Percentiles rank a stretch among this genome's conserved stretches.
phyloP scores from a whole-genome alignment of 2,113 vertebrate species.

The Xyliphius kryptos region DNA sequence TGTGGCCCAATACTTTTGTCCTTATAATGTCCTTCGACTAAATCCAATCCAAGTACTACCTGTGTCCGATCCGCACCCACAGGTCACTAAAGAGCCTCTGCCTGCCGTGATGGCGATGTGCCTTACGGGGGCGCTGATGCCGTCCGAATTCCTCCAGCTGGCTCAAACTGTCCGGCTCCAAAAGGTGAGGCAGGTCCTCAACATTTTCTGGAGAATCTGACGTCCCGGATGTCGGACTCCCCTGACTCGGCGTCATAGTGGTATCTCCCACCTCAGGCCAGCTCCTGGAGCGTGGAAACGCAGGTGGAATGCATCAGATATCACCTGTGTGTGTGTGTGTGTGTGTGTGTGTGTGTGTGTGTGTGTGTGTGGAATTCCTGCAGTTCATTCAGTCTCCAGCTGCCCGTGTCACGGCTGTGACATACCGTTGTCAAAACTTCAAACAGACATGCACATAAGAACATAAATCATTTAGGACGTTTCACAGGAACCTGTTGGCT shows the following conservation, averaged over 20 bases:
- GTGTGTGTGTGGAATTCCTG: too few relatives aligned
- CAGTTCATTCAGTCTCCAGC: too few relatives aligned
- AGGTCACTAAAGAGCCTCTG: constrained; percentile 92
- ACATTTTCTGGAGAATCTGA: constrained; percentile 41
- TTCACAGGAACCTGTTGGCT: too few relatives aligned
- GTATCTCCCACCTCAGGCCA: constrained; percentile 31
- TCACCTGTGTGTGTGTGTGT: too few relatives aligned
- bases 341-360: too few relatives aligned
- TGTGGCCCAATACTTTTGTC: too few relatives aligned
- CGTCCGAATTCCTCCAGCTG: constrained; percentile 94
- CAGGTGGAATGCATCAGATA: background rate
- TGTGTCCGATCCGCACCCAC: constrained; percentile 92
- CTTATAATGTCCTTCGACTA: too few relatives aligned
- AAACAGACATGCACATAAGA: too few relatives aligned
- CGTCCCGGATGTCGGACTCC: constrained; percentile 30
- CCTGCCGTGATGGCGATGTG: constrained; percentile 71
- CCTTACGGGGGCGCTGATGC: constrained; percentile 83
- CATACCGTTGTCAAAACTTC: too few relatives aligned
- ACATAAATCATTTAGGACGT: too few relatives aligned
- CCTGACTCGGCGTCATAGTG: constrained; percentile 28
- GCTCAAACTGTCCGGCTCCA: constrained; percentile 90
- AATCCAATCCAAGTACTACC: constrained; percentile 62
- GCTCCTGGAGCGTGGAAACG: constrained; percentile 34
- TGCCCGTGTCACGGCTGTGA: too few relatives aligned
- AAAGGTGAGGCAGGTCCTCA: constrained; percentile 80